These are phyloP conservation scores for Pristionchus entomophagus DNA, from an alignment of 2,888 invertebrate genomes.

Conservation along the genomic window DNA sequence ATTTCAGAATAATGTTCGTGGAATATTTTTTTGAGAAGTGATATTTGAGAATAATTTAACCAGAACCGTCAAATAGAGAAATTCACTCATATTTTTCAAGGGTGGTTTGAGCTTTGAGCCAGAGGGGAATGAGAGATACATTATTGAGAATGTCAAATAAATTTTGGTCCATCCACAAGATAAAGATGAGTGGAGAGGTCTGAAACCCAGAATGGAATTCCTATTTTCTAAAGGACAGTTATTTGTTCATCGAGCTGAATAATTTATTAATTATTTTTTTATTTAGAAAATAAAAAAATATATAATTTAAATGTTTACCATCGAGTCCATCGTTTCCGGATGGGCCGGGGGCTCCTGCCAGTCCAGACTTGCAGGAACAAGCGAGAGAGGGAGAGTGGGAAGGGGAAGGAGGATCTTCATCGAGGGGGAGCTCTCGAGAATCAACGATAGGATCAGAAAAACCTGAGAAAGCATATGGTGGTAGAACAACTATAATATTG, in stretches of 20 bases:
- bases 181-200: too few species aligned
- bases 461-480: background rate
- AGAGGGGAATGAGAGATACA: too few species aligned
- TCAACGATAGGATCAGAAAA: conserved; percentile 30
- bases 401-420: background rate
- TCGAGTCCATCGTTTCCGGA: conserved; percentile 68
- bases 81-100: too few species aligned
- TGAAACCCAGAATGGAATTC: background rate
- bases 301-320: conserved; percentile 57
- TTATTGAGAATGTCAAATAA: too few species aligned
- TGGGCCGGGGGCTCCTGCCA: conserved; percentile 65
- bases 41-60: too few species aligned
- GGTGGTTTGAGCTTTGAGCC: too few species aligned
- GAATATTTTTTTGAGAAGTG: too few species aligned
- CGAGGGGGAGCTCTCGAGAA: conserved; percentile 12
- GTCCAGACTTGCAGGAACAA: conserved; percentile 35
- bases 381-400: conserved; percentile 32
- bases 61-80: too few species aligned
- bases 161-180: too few species aligned
- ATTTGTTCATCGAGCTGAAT: conserved; percentile 43
- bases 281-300: too few species aligned
- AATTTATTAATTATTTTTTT: too few species aligned
- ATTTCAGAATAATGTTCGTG: too few species aligned
- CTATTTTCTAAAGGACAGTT: background rate
- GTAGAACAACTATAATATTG: background rate